Base-by-base conservation (phyloP, 1,140 invertebrate species). In the Atta cephalotes region DNA sequence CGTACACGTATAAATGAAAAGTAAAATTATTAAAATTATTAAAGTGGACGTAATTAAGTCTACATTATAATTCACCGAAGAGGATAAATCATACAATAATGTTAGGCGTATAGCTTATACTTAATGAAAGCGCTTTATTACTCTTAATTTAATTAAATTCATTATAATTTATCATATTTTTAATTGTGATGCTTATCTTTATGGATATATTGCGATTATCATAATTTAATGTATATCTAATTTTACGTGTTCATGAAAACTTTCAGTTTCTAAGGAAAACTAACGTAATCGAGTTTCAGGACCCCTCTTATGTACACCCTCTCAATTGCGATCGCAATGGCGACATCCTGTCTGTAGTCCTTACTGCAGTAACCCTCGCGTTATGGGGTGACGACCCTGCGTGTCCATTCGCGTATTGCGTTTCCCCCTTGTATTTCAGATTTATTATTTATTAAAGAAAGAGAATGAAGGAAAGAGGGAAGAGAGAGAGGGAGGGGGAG, bases 371-470 rank as follows among this genome's bases (percentile, higher is more conserved):
- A 77, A 86, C 89, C 71, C 89, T 90, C 39, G 51, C 76, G 39
- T 65, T 28, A 63, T 82, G 66, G 89, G 89, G 81, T 90, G 89
- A 90, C 84, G 87, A 90, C 86, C 81, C 65, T 51, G 35, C 65
- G n/a, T 49, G 88, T 84, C 72, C 82, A 62, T 39, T 82, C 72
- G 49, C 21, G 18, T 14, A 28, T 21, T 60, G 68, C 51, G 56
- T 45, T 87, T 63, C 53, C 66, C 81, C 16, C 31, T 71, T 79
- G 65, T 51, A 72, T 71, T 90, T 90, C 35, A 78, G 51, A 88
- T 90, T 86, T 90, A 90, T 90, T 90, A 90, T 90, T 90, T 90
- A 90, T 82, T 86, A 78, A 35, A 82, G 82, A 77, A n/a, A 25
- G 16, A 70, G 14, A 21, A 10, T 12, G 9, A 45, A 10, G 9